A percentile compares a stretch with the other conserved stretches of the same genome.
These are phyloP conservation scores for Dendrophyllia cribrosa DNA, from an alignment of 64 coral and sea anemone genomes.

Conservation along the genomic window DNA sequence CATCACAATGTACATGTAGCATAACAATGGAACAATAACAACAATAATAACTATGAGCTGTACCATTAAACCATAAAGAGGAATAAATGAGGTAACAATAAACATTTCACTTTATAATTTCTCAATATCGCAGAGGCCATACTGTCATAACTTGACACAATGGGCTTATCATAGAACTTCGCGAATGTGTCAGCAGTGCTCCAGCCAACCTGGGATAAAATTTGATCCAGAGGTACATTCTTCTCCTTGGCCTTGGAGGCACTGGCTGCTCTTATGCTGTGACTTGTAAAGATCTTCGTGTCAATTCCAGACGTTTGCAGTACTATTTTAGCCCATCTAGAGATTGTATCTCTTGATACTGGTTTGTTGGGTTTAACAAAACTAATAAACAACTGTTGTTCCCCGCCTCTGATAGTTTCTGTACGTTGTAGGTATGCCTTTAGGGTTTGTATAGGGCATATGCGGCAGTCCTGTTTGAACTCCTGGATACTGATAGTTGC, in stretches of 20 bases:
- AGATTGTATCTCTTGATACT: slow-evolving; percentile 42
- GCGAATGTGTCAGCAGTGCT: not conserved
- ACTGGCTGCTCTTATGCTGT: slow-evolving; percentile 71
- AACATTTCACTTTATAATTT: not conserved
- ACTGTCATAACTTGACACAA: slow-evolving; percentile 13
- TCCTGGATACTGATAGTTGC: slow-evolving; percentile 8
- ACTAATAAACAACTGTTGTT: slow-evolving; percentile 61
- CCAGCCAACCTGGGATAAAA: slow-evolving; percentile 2
- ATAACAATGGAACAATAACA: not conserved
- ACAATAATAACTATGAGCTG: slow-evolving; percentile 5
- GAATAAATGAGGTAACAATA: not conserved
- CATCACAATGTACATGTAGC: too few species aligned
- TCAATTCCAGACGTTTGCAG: slow-evolving; percentile 44
- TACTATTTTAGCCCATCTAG: slow-evolving; percentile 56
- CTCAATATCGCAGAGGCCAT: slow-evolving; percentile 62
- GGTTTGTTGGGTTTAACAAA: slow-evolving; percentile 31
- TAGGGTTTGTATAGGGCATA: slow-evolving; percentile 47
- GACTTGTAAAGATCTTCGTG: slow-evolving; percentile 38
- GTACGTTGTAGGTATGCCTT: slow-evolving; percentile 43
- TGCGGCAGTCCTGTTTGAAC: slow-evolving; percentile 24
- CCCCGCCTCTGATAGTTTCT: slow-evolving; percentile 5
- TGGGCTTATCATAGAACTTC: slow-evolving; percentile 14
- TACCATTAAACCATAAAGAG: not conserved
- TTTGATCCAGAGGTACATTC: slow-evolving; percentile 21
- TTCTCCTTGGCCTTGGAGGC: not conserved